Base-by-base conservation (phyloP, 2,888 invertebrate genomes). In the Cerastis rubricosa region DNA sequence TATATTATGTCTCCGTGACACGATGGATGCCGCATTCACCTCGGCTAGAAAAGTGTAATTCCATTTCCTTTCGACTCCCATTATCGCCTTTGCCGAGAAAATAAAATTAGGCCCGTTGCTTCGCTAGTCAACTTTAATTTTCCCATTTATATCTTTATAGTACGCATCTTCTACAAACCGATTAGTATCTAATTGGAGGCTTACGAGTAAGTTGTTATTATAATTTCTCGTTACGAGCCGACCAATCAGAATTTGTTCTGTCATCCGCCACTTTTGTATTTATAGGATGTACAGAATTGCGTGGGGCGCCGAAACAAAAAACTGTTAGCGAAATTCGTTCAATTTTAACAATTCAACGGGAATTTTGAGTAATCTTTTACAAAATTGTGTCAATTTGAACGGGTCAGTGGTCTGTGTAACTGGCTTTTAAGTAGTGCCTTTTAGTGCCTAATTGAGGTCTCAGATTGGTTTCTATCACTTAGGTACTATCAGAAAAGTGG, bases 171-270 rank as follows among this genome's bases (percentile, higher is more conserved):
- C 47, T 80, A 82, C 74, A 74, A 65, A 82, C 79, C 88, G 90
- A 93, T 93, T 91, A 92, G 87, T 88, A 83, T 85, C 87, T 93
- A 92, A 94, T 94, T 94, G 93, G 91, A 84, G 88, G 93, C 93
- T 95, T 93, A 80, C 49, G 14, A 73, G 59, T 80, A 92, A 90
- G 86, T 92, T 90, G 89, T 92, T 88, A 93, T 94, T 92, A 92
- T 87, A 83, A 88, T 89, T 88, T 87, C 85, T 80, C 75, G 71
- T 65, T 59, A 76, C 78, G 72, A 78, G 74, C 78, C 84, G 71
- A 75, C 76, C 80, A 83, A 85, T 85, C 85, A 86, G 81, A 88
- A 88, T 83, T 86, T 88, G 79, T 83, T 76, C 78, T 84, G 76
- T 82, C 85, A 88, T 90, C 87, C 51, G 80, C 71, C 78, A 78